phyloP scores from a whole-genome alignment of 2,888 invertebrate species.

The Enchytraeus crypticus region DNA sequence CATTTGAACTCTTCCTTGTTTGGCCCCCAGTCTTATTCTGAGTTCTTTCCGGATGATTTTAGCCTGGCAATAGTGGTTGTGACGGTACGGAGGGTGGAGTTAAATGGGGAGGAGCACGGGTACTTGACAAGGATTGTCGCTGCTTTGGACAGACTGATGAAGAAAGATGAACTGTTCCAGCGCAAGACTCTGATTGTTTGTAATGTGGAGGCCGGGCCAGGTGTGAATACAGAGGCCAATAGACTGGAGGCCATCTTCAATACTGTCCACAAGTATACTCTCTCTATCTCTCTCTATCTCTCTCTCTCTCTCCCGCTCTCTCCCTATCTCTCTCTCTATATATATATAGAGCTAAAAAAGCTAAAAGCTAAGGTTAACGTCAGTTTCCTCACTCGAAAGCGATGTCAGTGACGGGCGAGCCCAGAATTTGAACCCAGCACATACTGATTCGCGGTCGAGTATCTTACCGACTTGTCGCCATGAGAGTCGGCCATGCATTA shows the following conservation, averaged over 20 bases:
- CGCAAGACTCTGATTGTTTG: conserved; percentile 20
- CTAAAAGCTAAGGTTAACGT: no score
- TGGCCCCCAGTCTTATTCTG: conserved; percentile 10
- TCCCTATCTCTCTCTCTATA: no score
- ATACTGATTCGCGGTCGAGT: no score
- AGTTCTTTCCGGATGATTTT: no score
- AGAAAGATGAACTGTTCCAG: conserved; percentile 3
- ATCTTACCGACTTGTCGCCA: no score
- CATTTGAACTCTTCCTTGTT: background rate
- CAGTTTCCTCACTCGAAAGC: no score
- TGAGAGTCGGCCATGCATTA: no score
- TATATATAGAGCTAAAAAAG: no score
- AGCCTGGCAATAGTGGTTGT: conserved; percentile 5
- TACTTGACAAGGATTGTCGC: conserved; percentile 13
- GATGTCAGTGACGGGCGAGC: no score
- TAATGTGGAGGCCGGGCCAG: conserved; percentile 21
- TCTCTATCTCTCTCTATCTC: no score
- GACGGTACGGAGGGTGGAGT: conserved; percentile 1
- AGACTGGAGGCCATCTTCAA: conserved; percentile 1
- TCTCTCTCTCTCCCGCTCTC: no score
- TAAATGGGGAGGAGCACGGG: background rate
- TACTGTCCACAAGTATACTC: conserved; percentile 4
- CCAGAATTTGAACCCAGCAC: no score
- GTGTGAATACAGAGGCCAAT: conserved; percentile 19
- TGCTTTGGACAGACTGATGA: background rate